phyloP scores from a whole-genome alignment of 2,113 vertebrate genomes.

The Pogona vitticeps region DNA sequence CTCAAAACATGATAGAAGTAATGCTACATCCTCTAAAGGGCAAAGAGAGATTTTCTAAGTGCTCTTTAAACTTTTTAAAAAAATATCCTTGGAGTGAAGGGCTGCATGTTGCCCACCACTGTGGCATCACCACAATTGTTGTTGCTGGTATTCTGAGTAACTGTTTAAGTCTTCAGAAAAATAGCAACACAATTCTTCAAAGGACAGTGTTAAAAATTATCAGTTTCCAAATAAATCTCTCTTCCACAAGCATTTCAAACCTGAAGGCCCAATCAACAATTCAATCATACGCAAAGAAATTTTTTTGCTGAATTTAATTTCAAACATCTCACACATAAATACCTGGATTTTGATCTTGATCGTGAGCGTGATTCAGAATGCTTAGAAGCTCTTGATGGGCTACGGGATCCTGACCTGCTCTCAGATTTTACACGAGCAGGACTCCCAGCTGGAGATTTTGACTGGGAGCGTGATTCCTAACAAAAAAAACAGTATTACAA shows the following conservation, averaged over 20 bases:
- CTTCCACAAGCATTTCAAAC: neutral
- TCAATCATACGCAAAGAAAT: neutral
- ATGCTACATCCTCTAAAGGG: no score
- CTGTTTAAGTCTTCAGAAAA: neutral
- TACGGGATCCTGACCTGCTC: slow-evolving; percentile 90
- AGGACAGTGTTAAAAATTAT: neutral
- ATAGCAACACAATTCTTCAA: neutral
- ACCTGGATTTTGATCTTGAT: slow-evolving; percentile 94
- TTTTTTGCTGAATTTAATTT: fast-evolving
- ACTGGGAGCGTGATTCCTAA: slow-evolving; percentile 92
- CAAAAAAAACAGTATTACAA: slow-evolving; percentile 85
- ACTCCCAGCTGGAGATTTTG: slow-evolving; percentile 91
- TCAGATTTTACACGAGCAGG: slow-evolving; percentile 89
- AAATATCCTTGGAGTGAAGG: no score
- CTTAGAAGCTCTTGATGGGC: slow-evolving; percentile 87
- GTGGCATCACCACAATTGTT: neutral
- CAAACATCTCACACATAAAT: slow-evolving; percentile 41
- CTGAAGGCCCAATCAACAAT: neutral
- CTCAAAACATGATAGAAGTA: no score
- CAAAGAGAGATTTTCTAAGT: no score
- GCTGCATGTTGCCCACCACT: no score
- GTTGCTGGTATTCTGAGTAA: neutral
- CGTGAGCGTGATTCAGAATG: slow-evolving; percentile 88
- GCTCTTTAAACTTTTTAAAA: no score
- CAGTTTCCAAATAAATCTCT: no score